Evolutionary conservation across 2,797 vertebrate genomes (phyloP), one percentile per base, ranked within the genome.

Genomic region (Chelonia mydas): DNA sequence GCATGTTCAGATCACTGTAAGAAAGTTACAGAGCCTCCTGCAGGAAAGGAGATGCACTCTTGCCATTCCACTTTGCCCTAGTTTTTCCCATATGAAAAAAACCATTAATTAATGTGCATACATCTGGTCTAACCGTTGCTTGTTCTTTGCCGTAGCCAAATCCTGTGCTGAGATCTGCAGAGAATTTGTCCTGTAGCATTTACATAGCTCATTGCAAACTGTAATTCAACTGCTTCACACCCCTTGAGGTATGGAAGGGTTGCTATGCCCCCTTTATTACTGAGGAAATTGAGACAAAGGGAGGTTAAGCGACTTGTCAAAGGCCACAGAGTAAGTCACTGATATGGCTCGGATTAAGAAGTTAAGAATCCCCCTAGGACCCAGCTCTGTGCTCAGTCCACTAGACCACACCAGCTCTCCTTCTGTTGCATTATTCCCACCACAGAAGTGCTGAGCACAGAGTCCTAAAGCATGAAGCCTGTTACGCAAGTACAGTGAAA

Each of bases 81-180:
- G 17, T 91, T 93, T 61, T 79, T 79, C 50, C 82, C 90, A 85
- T 55, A 85, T 89, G 90, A 87, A 49, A 93, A 57, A 57, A 90
- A 54, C 7, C 86, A 78, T 82, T 83, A 82, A 88, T 91, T 80
- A 89, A 51, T 41, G 87, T 54, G 89, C 88, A 89, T 88, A 93
- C 95, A 94, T 93, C 94, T 96, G 95, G 76, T 89, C 95, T 94
- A 91, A 93, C 90, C 95, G 95, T 91, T 96, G 95, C 94, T 94
- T 49, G 4, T 5, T 81, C 84, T 93, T 84, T 72, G 5, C 50
- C 3, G 28, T 61, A 51, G 65, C 61, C 23, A 19, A 61, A 90
- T 28, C 49, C 49, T 7, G 27, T 6, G 55, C 15, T 2, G 25
- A 92, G 61, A 77, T 85, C 78, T 90, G 72, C 0, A 0, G 82